Evolutionary conservation across 1,140 invertebrate species (phyloP), one percentile per base, ranked within the genome.

Genomic region (Berghia stephanieae): DNA sequence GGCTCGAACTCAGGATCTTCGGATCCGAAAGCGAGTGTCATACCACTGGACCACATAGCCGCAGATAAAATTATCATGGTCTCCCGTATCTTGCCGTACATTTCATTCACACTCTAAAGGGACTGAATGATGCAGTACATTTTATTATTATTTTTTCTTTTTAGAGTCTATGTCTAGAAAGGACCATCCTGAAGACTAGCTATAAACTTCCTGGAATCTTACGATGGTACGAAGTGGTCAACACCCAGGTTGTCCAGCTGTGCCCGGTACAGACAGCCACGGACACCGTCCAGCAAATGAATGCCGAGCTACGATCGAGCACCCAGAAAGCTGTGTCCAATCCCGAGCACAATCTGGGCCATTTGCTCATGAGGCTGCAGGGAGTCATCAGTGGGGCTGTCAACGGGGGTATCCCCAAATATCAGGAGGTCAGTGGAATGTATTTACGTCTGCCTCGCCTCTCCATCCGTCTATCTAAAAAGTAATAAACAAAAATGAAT

Each of bases 341-440:
- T n/a, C 74, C 66, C 69, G 81, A 76, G 70, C 66, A 79, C 68
- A 81, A 71, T 84, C 94, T 97, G 49, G 96, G 96, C 88, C 95
- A 95, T 0, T 94, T 98, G 79, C 96, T 94, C 4, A 98, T 98
- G 96, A 91, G 95, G 68, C 90, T 98, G 2, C 80, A 88, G 38
- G 86, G 88, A 18, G 83, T 85, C 44, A 86, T 89, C 21, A 83
- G 80, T 77, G 85, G 86, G 42, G 80, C 79, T 36, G 87, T 89
- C 34, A 82, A 81, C 74, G 88, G 88, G 5, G 88, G 88, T 31
- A 83, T 86, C 16, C 76, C 83, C 21, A 86, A 86, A 68, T 89
- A 87, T 75, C 82, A 86, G 43, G 85, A 88, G 84, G 86, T 88
- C 77, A 67, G 57, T 40, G 4, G 40, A 49, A 38, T n/a, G 72